Evolutionary conservation across 2,888 invertebrate genomes (phyloP).

Genomic region (Meandrusa payeni): DNA sequence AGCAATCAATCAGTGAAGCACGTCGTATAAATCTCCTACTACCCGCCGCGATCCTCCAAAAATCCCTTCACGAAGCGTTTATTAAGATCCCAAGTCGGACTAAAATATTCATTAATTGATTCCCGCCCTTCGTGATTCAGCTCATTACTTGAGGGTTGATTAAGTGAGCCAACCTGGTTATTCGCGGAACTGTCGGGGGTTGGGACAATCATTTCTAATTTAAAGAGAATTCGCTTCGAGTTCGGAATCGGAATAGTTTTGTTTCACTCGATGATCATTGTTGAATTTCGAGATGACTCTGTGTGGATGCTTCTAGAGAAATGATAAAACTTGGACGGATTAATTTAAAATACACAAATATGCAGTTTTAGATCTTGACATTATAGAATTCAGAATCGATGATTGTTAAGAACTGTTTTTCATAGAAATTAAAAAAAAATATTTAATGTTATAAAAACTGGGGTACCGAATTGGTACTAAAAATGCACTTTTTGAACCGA

Average conservation of each 20-base stretch:
- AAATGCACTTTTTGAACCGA: no score
- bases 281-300: no score
- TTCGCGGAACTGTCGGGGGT: constrained; percentile 52
- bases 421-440: no score
- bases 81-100: constrained; percentile 64
- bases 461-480: no score
- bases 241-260: constrained; percentile 15
- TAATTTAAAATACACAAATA: no score
- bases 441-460: no score
- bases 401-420: no score
- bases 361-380: no score
- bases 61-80: constrained; percentile 72
- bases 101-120: constrained; percentile 80
- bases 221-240: constrained; percentile 11
- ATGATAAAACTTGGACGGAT: no score
- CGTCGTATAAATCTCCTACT: no score
- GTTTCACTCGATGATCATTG: not conserved
- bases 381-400: no score
- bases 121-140: constrained; percentile 64
- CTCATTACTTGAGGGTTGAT: constrained; percentile 75
- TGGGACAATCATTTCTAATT: constrained; percentile 24
- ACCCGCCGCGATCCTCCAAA: constrained; percentile 56
- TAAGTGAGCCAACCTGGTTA: constrained; percentile 61
- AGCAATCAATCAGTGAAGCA: constrained; percentile 56
- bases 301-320: no score